These are phyloP conservation scores for Hippocampus kuda DNA, from an alignment of 2,797 vertebrate species.

Conservation along the genomic window DNA sequence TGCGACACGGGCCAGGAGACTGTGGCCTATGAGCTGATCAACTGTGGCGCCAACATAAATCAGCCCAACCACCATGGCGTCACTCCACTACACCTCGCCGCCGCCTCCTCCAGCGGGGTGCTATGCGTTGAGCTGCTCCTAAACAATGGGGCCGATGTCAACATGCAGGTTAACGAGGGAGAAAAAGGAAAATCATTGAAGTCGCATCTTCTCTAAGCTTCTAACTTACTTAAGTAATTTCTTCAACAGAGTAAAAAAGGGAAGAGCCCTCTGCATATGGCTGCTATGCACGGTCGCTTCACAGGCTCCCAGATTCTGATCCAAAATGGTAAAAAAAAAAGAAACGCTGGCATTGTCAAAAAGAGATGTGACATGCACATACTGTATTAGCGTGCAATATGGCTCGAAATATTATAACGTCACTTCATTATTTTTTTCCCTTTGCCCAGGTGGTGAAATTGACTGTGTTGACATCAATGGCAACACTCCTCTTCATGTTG, in stretches of 20 bases:
- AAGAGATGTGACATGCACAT: background rate
- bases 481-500: constrained; percentile 89
- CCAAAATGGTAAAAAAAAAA: constrained; percentile 77
- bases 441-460: constrained; percentile 77
- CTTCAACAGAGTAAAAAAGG: constrained; percentile 84
- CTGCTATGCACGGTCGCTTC: constrained; percentile 89
- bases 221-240: constrained; percentile 10
- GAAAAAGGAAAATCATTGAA: background rate
- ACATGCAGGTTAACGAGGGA: constrained; percentile 71
- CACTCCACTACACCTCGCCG: constrained; percentile 87
- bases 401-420: background rate
- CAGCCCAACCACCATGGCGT: constrained; percentile 80
- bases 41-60: constrained; percentile 86
- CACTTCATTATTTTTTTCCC: background rate
- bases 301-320: constrained; percentile 93
- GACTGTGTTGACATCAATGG: constrained; percentile 84
- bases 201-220: background rate
- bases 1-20: constrained; percentile 87
- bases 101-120: constrained; percentile 85
- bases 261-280: constrained; percentile 89
- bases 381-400: background rate
- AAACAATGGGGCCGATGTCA: constrained; percentile 90
- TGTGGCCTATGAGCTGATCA: constrained; percentile 86
- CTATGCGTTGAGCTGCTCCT: constrained; percentile 90
- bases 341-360: background rate